phyloP scores from a whole-genome alignment of 1,140 invertebrate genomes.

The Zaprionus ghesquierei region DNA sequence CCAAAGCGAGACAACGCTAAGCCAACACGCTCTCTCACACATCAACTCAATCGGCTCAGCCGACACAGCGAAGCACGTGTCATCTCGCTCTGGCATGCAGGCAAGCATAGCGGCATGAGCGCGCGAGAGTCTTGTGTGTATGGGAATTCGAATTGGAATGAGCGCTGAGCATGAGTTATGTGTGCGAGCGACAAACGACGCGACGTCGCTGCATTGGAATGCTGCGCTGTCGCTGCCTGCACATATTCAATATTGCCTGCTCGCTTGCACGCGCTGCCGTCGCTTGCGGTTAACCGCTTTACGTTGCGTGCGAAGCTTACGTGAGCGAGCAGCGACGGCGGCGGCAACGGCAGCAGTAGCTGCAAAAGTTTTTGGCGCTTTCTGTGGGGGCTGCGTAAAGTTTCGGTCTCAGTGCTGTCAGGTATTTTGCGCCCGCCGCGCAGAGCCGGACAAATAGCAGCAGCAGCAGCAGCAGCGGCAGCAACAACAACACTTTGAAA shows the following conservation, averaged over 20 bases:
- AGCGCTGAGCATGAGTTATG: slow-evolving; percentile 64
- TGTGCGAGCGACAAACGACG: too few relatives aligned
- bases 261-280: slow-evolving; percentile 48
- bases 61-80: not conserved
- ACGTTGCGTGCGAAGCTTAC: slow-evolving; percentile 57
- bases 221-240: slow-evolving; percentile 28
- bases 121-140: slow-evolving; percentile 46
- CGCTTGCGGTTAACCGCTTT: slow-evolving; percentile 60
- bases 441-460: slow-evolving; percentile 36
- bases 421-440: slow-evolving; percentile 52
- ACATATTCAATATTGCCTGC: slow-evolving; percentile 38
- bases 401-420: slow-evolving; percentile 47
- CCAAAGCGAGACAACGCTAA: slow-evolving; percentile 37
- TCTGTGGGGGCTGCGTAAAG: slow-evolving; percentile 28
- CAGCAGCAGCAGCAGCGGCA: not conserved
- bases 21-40: slow-evolving; percentile 23
- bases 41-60: slow-evolving; percentile 39
- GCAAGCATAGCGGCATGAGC: too few relatives aligned
- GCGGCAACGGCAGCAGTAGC: not conserved
- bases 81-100: slow-evolving; percentile 30
- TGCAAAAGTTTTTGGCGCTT: slow-evolving; percentile 42
- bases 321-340: slow-evolving; percentile 29
- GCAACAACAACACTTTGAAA: slow-evolving; percentile 21
- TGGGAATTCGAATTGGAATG: slow-evolving; percentile 72
- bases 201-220: slow-evolving; percentile 62